Conservation (phyloP, 2,113 vertebrate species). For the Bostrychus sinensis region DNA sequence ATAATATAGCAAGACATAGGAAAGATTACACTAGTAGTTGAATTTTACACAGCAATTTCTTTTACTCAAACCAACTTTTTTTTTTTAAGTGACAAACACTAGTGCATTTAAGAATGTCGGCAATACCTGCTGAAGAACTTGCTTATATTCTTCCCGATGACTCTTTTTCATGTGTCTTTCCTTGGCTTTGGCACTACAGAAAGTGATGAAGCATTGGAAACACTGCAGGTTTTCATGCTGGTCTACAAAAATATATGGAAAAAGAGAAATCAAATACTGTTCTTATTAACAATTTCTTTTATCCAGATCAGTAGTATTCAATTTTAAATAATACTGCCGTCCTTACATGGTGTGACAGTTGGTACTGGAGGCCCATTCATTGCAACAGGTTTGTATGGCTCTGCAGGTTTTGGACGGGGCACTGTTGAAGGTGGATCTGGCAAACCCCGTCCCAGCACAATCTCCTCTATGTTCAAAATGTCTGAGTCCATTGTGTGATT, state of each 20-base stretch:
- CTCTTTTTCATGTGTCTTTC: constrained; percentile 85
- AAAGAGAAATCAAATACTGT: background rate
- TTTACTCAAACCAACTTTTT: too few species aligned
- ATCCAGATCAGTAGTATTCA: accelerated
- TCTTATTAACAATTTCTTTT: background rate
- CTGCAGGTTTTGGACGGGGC: constrained; percentile 61
- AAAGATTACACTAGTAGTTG: too few species aligned
- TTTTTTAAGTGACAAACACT: background rate
- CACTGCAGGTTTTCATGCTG: constrained; percentile 85
- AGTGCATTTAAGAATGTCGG: background rate
- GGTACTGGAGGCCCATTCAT: constrained; percentile 61
- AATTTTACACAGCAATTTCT: too few species aligned
- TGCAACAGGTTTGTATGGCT: constrained; percentile 62
- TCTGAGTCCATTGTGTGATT: constrained; percentile 76
- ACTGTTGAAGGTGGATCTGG: constrained; percentile 59
- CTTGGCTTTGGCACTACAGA: constrained; percentile 84
- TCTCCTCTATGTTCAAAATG: constrained; percentile 80
- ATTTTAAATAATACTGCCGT: accelerated
- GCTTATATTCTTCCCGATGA: constrained; percentile 83
- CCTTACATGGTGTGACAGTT: constrained; percentile 76
- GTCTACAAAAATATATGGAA: constrained; percentile 55
- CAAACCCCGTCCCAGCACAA: constrained; percentile 76
- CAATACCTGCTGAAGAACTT: constrained; percentile 81
- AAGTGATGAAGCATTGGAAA: constrained; percentile 85
- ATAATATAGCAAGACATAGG: too few species aligned